These are phyloP conservation scores for Chloroceryle aenea DNA, from an alignment of 2,113 vertebrate genomes.

Conservation along the genomic window DNA sequence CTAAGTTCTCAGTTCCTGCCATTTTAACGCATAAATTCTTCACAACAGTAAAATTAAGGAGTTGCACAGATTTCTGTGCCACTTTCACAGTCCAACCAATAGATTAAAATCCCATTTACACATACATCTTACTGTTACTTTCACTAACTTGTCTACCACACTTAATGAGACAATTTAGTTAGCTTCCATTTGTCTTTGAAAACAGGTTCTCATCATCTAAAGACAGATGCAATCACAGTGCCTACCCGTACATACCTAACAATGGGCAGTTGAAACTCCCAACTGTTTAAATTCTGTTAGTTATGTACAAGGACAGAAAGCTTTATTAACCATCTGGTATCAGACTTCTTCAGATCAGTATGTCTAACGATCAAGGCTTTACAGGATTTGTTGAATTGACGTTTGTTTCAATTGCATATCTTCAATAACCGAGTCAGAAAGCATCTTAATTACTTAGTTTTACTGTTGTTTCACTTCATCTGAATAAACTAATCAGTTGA, in stretches of 20 bases:
- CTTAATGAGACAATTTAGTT: background rate
- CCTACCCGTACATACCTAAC: accelerated
- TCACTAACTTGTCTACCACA: background rate
- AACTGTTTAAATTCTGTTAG: background rate
- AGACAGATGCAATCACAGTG: background rate
- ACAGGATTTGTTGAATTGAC: background rate
- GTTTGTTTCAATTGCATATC: background rate
- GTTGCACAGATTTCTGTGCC: background rate
- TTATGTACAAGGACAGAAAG: background rate
- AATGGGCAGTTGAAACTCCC: background rate
- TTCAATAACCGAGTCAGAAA: background rate
- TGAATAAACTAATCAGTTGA: background rate
- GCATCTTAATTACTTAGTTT: background rate
- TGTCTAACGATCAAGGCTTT: background rate
- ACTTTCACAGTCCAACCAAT: background rate
- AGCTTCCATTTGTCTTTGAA: background rate
- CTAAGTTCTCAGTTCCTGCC: background rate
- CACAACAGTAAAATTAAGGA: background rate
- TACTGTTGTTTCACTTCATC: background rate
- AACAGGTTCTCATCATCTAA: background rate
- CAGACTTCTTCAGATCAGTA: background rate
- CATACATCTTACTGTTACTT: background rate
- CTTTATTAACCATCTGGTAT: background rate
- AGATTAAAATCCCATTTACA: background rate
- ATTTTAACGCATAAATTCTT: background rate